Conservation (phyloP, 1,140 invertebrate genomes). For the Anthonomus grandis region DNA sequence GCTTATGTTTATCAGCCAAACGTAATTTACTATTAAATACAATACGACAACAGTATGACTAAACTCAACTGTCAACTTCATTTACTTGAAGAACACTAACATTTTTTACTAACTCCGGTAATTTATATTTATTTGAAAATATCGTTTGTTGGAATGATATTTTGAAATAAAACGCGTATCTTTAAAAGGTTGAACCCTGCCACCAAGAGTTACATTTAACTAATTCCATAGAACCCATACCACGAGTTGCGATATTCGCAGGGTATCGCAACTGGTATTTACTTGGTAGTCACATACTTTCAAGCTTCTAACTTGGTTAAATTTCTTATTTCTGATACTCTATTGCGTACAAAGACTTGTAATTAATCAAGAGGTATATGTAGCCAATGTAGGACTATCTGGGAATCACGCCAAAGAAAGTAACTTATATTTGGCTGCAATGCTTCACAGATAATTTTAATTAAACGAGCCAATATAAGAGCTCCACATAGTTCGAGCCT, state of each 20-base stretch:
- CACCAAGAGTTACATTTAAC: slow-evolving; percentile 17
- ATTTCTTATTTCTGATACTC: slow-evolving; percentile 41
- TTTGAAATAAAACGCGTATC: not conserved
- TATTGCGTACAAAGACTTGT: slow-evolving; percentile 45
- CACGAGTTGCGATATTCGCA: slow-evolving; percentile 39
- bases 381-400: not conserved
- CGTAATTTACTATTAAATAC: too few species aligned
- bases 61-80: not conserved
- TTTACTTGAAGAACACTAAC: not conserved
- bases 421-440: too few species aligned
- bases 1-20: too few species aligned
- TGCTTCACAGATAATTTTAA: too few species aligned
- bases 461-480: too few species aligned
- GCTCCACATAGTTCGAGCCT: too few species aligned
- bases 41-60: too few species aligned
- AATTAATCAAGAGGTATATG: slow-evolving; percentile 15
- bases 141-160: not conserved
- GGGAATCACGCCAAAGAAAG: not conserved
- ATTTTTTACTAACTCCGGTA: not conserved
- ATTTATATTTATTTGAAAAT: not conserved
- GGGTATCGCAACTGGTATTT: too few species aligned
- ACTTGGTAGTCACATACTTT: too few species aligned
- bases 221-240: slow-evolving; percentile 18
- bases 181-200: slow-evolving; percentile 16
- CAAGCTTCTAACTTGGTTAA: slow-evolving; percentile 16